These are phyloP conservation scores for Plectrocnemia conspersa DNA, from an alignment of 1,140 invertebrate species.

Conservation along the genomic window DNA sequence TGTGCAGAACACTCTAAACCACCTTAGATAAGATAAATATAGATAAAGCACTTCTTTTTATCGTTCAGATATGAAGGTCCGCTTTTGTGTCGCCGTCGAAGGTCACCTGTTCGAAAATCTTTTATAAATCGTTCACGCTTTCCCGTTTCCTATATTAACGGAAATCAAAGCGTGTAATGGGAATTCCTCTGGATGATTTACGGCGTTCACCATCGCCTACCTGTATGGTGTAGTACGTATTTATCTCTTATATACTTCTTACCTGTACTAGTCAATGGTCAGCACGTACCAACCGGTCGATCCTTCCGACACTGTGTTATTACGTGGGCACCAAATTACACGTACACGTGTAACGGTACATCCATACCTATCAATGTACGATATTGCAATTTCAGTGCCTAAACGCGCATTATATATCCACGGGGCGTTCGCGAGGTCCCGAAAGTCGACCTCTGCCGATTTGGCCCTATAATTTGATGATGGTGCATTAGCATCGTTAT, in stretches of 20 bases:
- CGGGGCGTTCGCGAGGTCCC: too few relatives aligned
- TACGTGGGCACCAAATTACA: slow-evolving; percentile 1
- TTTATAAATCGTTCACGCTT: not conserved
- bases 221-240: not conserved
- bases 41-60: too few relatives aligned
- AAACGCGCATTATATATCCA: too few relatives aligned
- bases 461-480: too few relatives aligned
- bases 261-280: not conserved
- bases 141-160: too few relatives aligned
- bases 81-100: not conserved
- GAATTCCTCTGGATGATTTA: not conserved
- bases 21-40: too few relatives aligned
- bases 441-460: too few relatives aligned
- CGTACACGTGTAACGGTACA: not conserved
- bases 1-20: too few relatives aligned
- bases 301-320: not conserved
- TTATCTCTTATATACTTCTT: not conserved
- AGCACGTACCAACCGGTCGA: slow-evolving; percentile 1
- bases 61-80: too few relatives aligned
- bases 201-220: not conserved
- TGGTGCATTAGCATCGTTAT: too few relatives aligned
- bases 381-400: slow-evolving; percentile 2
- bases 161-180: slow-evolving; percentile 1
- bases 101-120: not conserved
- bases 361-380: not conserved